Base-by-base conservation (phyloP, 2,797 vertebrate species). In the Parambassis ranga region DNA sequence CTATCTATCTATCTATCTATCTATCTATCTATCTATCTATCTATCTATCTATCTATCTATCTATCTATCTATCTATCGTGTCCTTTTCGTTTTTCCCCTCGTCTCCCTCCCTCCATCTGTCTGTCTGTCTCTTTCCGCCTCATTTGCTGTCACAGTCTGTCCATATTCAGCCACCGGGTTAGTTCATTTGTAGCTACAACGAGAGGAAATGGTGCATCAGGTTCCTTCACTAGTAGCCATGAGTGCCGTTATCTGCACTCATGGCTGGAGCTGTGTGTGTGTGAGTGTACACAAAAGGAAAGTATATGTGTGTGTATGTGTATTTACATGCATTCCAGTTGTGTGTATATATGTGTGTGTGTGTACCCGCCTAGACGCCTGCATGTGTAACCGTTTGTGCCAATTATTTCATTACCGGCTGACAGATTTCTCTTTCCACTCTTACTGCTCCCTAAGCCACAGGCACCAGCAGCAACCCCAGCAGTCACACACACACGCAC, bases 361-460 rank as follows among this genome's bases (percentile, higher is more conserved):
- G 31, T 10, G 44, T 16, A 15, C 3, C 1, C 10, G 23, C 6
- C 43, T n/a, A 7, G 15, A 23, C 43, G 27, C 27, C 44, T 0
- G 76, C 24, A 14, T 68, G 69, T 71, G 75, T 52, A 82, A 83
- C 79, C 39, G 51, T 72, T 83, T 73, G 72, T 84, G 65, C 78
- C 91, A 89, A 90, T 91, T 91, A 88, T 87, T 88, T 89, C 74
- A 90, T 90, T 90, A 89, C 59, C 10, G 30, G 59, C 77, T 87
- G 83, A 89, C 72, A 76, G 81, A 83, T 87, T 84, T 73, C 75
- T 81, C 63, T 72, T 83, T 80, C 75, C 77, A 72, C 74, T 53
- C 64, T 82, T 75, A 82, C 65, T 36, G 81, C 79, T 76, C 55
- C 75, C 66, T 26, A 55, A 69, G 62, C 71, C 74, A 80, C 62